Percentiles rank a stretch among this genome's conserved stretches.
These are phyloP conservation scores for Platalea minor DNA, from an alignment of 2,797 vertebrate genomes.

Conservation along the genomic window DNA sequence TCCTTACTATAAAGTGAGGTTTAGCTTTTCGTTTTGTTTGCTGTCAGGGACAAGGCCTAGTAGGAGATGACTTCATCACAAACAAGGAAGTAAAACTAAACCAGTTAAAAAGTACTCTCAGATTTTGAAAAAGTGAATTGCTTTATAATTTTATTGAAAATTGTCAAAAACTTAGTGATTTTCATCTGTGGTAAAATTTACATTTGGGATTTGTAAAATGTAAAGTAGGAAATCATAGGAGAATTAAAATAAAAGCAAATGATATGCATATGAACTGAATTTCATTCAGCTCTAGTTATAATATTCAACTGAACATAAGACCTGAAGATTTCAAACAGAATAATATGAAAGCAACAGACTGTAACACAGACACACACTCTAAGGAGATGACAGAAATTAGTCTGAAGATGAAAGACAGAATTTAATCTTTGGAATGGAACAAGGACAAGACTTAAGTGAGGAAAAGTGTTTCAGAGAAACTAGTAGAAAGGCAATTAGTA, in stretches of 20 bases:
- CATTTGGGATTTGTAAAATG: not conserved
- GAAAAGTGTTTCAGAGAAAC: not conserved
- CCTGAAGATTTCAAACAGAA: not conserved
- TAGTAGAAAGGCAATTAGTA: not conserved
- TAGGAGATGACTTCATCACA: not conserved
- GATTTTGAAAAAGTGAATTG: not conserved
- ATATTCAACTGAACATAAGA: not conserved
- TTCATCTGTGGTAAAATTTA: not conserved
- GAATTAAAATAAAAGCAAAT: not conserved
- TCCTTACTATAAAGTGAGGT: not conserved
- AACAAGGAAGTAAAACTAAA: not conserved
- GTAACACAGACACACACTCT: not conserved
- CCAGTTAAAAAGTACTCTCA: not conserved
- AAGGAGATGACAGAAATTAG: not conserved
- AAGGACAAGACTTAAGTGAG: not conserved
- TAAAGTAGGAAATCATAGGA: not conserved
- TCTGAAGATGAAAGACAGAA: not conserved
- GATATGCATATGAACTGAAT: not conserved
- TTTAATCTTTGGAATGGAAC: not conserved
- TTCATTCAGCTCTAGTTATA: not conserved
- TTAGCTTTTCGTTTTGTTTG: not conserved
- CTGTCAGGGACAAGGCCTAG: not conserved
- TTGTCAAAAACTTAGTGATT: not conserved
- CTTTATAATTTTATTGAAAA: not conserved
- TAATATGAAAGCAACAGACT: not conserved